Evolutionary conservation across 1,140 invertebrate species (phyloP).

Genomic region (Dinoponera quadriceps): DNA sequence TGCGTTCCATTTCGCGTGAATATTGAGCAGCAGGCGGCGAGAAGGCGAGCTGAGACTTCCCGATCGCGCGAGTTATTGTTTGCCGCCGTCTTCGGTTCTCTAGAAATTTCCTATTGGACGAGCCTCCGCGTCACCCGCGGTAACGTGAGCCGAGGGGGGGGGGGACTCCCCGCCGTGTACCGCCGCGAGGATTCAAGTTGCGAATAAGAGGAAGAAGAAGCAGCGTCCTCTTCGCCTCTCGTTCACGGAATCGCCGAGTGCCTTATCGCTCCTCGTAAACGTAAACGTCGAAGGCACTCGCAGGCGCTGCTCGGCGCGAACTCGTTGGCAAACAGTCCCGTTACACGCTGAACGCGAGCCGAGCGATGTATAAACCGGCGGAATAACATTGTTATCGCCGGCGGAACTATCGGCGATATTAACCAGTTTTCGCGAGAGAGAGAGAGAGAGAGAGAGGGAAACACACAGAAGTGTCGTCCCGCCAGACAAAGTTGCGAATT

Average conservation of each 20-base stretch:
- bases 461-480: background rate
- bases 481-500: background rate
- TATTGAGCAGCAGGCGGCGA: slow-evolving; percentile 64
- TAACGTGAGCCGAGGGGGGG: too few relatives aligned
- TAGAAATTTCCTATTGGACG: slow-evolving; percentile 53
- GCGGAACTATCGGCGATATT: slow-evolving; percentile 24
- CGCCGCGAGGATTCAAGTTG: background rate
- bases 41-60: slow-evolving; percentile 68
- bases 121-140: too few relatives aligned
- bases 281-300: background rate
- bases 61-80: slow-evolving; percentile 71
- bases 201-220: background rate
- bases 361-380: background rate
- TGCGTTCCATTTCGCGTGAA: slow-evolving; percentile 70
- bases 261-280: background rate
- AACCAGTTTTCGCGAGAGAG: slow-evolving; percentile 2
- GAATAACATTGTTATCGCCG: background rate
- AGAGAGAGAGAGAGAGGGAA: too few relatives aligned
- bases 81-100: slow-evolving; percentile 59
- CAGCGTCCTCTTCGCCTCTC: too few relatives aligned
- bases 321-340: too few relatives aligned
- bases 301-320: background rate
- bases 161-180: too few relatives aligned
- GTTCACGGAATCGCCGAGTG: background rate
- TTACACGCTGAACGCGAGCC: too few relatives aligned